phyloP scores from a whole-genome alignment of 53 echinoderm and acorn worm genomes.

The Henricia sp. region DNA sequence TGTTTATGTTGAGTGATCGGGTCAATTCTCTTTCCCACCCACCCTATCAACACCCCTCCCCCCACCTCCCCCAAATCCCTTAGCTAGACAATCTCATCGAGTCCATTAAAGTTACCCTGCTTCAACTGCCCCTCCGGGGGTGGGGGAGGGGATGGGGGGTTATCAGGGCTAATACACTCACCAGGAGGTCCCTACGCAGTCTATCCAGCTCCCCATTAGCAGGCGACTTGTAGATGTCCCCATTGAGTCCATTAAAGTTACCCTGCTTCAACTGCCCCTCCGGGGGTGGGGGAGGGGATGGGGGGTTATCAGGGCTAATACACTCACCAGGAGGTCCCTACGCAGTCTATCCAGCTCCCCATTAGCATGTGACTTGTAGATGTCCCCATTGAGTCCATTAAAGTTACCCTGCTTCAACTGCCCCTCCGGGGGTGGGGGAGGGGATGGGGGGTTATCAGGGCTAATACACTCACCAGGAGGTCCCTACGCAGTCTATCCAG shows the following conservation, averaged over 20 bases:
- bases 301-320: too few species aligned
- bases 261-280: conserved; percentile 79
- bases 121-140: conserved; percentile 74
- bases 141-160: too few species aligned
- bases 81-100: conserved; percentile 50
- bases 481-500: conserved; percentile 86
- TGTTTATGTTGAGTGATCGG: too few species aligned
- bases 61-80: too few species aligned
- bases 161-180: conserved; percentile 64
- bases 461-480: conserved; percentile 74
- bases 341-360: conserved; percentile 81
- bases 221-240: conserved; percentile 64
- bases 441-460: too few species aligned
- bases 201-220: conserved; percentile 76
- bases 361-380: conserved; percentile 65
- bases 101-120: conserved; percentile 62
- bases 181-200: conserved; percentile 84
- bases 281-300: too few species aligned
- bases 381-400: conserved; percentile 56
- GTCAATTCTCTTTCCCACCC: too few species aligned
- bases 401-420: conserved; percentile 72
- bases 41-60: too few species aligned
- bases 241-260: conserved; percentile 61
- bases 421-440: too few species aligned
- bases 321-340: conserved; percentile 86